These are phyloP conservation scores for Hemichromis elongatus DNA, from an alignment of 2,113 vertebrate genomes.

Conservation along the genomic window DNA sequence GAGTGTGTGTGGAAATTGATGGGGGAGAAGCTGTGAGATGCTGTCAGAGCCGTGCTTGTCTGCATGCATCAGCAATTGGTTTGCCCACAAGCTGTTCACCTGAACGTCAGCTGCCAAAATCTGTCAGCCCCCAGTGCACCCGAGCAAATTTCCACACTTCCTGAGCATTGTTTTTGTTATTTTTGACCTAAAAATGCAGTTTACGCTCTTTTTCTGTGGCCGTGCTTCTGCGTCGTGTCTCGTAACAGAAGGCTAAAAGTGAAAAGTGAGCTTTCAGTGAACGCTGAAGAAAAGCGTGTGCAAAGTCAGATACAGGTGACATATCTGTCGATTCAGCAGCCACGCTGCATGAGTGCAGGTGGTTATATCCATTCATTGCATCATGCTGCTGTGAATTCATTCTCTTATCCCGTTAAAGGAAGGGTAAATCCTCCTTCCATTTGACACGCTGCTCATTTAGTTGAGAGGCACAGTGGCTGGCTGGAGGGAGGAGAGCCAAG, in stretches of 20 bases:
- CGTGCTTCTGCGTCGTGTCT: background rate
- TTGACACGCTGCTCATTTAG: slow-evolving; percentile 66
- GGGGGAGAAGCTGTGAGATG: slow-evolving; percentile 32
- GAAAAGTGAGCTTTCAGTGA: background rate
- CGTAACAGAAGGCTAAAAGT: background rate
- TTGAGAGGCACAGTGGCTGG: slow-evolving; percentile 37
- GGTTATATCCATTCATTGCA: slow-evolving; percentile 31
- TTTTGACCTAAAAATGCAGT: background rate
- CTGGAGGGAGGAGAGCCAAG: slow-evolving; percentile 10
- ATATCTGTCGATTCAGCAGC: slow-evolving; percentile 60
- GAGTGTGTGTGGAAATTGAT: slow-evolving; percentile 55
- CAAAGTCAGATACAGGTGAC: slow-evolving; percentile 59
- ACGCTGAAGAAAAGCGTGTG: background rate
- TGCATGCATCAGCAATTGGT: slow-evolving; percentile 62
- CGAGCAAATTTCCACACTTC: slow-evolving; percentile 7
- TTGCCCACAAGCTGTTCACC: slow-evolving; percentile 69
- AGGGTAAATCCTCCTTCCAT: slow-evolving; percentile 64
- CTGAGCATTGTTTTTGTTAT: slow-evolving; percentile 2
- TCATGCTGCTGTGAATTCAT: slow-evolving; percentile 38
- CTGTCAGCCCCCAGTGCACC: slow-evolving; percentile 1
- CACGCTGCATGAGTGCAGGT: slow-evolving; percentile 3
- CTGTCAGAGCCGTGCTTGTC: slow-evolving; percentile 48
- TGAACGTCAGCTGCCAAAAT: slow-evolving; percentile 64
- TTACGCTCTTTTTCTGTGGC: background rate
- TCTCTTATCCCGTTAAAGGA: slow-evolving; percentile 58